phyloP scores from a whole-genome alignment of 1,140 invertebrate species.

The Zaprionus nigranus region DNA sequence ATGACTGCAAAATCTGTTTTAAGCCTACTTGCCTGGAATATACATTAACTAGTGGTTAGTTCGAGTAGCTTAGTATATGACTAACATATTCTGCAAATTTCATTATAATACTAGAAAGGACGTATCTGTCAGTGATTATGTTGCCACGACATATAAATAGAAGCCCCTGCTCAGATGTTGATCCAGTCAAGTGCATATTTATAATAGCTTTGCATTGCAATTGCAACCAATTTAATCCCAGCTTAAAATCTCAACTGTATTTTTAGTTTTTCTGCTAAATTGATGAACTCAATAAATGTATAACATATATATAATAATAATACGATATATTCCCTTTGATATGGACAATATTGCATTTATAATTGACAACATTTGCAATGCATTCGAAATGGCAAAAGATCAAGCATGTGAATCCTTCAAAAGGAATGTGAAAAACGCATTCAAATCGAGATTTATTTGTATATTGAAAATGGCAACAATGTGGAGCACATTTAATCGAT shows the following conservation, averaged over 20 bases:
- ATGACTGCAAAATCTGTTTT: too few species aligned
- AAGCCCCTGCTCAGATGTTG: too few species aligned
- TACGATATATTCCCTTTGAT: not conserved
- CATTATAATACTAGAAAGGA: not conserved
- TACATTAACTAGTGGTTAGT: not conserved
- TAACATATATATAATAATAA: not conserved
- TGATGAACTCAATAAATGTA: not conserved
- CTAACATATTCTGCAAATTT: not conserved
- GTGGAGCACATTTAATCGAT: slow-evolving; percentile 42
- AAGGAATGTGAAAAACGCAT: slow-evolving; percentile 6
- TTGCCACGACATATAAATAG: too few species aligned
- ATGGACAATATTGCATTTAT: not conserved
- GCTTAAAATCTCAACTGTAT: not conserved
- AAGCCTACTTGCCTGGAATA: too few species aligned
- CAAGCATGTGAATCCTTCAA: slow-evolving; percentile 5
- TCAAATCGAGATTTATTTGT: not conserved
- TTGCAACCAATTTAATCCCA: not conserved
- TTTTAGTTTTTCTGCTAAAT: not conserved
- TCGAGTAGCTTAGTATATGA: not conserved
- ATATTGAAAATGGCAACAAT: slow-evolving; percentile 6
- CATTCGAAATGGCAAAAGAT: not conserved
- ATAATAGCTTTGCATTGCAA: too few species aligned
- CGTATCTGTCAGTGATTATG: too few species aligned
- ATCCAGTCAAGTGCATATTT: too few species aligned
- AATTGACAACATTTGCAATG: slow-evolving; percentile 3